Evolutionary conservation across 1,140 invertebrate species (phyloP), one percentile per base, ranked within the genome.

Genomic region (Philaenus spumarius): DNA sequence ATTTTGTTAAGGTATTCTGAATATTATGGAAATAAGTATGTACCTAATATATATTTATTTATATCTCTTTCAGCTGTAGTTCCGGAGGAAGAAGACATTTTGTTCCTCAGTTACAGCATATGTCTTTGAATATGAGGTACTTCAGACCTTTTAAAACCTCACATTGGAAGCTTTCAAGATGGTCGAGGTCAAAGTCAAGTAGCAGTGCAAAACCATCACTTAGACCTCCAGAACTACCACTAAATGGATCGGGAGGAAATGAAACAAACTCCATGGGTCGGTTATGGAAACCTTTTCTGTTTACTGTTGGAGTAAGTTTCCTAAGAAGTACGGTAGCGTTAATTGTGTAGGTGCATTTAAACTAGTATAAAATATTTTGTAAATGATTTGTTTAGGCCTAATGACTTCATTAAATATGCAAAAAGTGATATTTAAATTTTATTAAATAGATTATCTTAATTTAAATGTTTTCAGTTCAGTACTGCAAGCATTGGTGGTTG

Each of bases 401-500:
- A n/a, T n/a, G n/a, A n/a, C n/a, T n/a, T n/a, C n/a, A n/a, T n/a
- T n/a, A n/a, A n/a, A n/a, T n/a, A n/a, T n/a, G n/a, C n/a, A n/a
- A n/a, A 54, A n/a, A 58, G 54, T 50, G 46, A 47, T n/a, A n/a
- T n/a, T 60, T 59, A 37, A 50, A 3, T 63, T 50, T 60, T 55
- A 26, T 23, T n/a, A n/a, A n/a, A n/a, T n/a, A n/a, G 42, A 30
- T 30, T 30, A 30, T 57, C 22, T n/a, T n/a, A 50, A 42, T 4
- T 48, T 67, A 39, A 45, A 64, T 66, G 6, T 58, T 71, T 71
- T 60, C 65, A 90, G 88, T 87, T 94, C 68, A 84, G 84, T 69
- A 75, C 84, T 57, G 77, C 80, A 24, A 84, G 84, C 69, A 81
- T 93, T 71, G 75, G 79, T 11, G 85, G 83, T 40, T 87, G 85